Evolutionary conservation across 2,888 invertebrate species (phyloP).

Genomic region (Machimus rusticus): DNA sequence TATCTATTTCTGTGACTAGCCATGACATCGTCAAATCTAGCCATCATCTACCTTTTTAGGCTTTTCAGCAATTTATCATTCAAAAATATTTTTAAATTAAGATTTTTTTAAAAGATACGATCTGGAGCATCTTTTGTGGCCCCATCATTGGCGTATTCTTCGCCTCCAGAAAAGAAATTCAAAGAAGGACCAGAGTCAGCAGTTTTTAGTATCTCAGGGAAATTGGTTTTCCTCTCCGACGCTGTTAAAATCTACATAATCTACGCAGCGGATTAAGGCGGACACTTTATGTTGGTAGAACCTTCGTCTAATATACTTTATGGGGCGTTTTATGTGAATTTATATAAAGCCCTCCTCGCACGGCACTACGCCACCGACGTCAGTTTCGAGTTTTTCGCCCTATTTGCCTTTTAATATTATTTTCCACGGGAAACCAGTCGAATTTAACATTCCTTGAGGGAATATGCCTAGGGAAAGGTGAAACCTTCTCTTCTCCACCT

Average conservation of each 20-base stretch:
- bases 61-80: not conserved
- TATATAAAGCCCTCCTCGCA: not conserved
- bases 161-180: not conserved
- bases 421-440: not conserved
- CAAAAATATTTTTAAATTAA: not conserved
- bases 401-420: not conserved
- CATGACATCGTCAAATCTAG: not conserved
- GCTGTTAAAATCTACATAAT: slow-evolving; percentile 11
- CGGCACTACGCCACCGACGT: not conserved
- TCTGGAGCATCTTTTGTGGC: not conserved
- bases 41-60: not conserved
- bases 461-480: not conserved
- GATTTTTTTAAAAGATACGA: not conserved
- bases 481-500: not conserved
- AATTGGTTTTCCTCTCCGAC: not conserved
- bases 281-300: not conserved
- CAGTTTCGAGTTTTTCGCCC: not conserved
- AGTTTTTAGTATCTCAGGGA: not conserved
- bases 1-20: not conserved
- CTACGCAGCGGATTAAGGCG: not conserved
- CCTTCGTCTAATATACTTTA: slow-evolving; percentile 2
- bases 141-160: not conserved
- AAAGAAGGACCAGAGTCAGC: not conserved
- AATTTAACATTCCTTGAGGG: not conserved
- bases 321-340: not conserved